phyloP scores from a whole-genome alignment of 2,888 invertebrate genomes.

The Lordiphosa andalusiaca region DNA sequence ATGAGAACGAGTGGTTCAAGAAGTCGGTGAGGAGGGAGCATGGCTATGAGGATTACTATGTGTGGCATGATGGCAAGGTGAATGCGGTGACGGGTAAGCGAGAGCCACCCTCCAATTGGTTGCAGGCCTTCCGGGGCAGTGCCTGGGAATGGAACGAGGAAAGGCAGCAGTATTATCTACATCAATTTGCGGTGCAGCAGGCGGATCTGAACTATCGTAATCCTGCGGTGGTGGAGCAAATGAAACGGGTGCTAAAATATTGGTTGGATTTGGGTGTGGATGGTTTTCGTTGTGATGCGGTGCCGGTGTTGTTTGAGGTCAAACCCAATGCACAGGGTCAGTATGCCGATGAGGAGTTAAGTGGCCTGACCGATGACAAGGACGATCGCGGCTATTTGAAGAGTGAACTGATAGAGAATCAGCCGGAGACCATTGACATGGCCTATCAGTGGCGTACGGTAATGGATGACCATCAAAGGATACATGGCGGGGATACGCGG shows the following conservation, averaged over 20 bases:
- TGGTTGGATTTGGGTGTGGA: constrained; percentile 92
- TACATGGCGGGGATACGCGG: constrained; percentile 77
- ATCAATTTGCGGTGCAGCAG: constrained; percentile 83
- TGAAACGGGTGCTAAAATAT: constrained; percentile 84
- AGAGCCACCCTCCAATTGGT: constrained; percentile 76
- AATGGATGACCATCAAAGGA: constrained; percentile 82
- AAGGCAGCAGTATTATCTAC: constrained; percentile 84
- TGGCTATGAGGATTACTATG: constrained; percentile 87
- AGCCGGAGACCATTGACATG: constrained; percentile 84
- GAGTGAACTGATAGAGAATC: constrained; percentile 83
- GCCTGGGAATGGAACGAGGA: constrained; percentile 86
- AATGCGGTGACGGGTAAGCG: constrained; percentile 52
- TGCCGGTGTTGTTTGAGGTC: constrained; percentile 80
- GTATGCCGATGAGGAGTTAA: constrained; percentile 82
- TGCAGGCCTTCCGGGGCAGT: constrained; percentile 77
- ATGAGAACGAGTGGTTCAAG: constrained; percentile 91
- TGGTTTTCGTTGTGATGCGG: constrained; percentile 92
- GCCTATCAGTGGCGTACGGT: constrained; percentile 85
- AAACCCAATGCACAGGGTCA: constrained; percentile 81
- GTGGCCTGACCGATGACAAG: constrained; percentile 78
- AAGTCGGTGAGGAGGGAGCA: constrained; percentile 85
- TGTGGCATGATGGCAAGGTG: constrained; percentile 86
- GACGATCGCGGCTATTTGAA: constrained; percentile 82
- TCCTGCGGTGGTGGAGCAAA: constrained; percentile 80
- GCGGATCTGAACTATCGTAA: constrained; percentile 85